Percentiles rank a stretch among this genome's conserved stretches.
Conservation (phyloP, 1,140 invertebrate species). For the Archivesica marissinica region DNA sequence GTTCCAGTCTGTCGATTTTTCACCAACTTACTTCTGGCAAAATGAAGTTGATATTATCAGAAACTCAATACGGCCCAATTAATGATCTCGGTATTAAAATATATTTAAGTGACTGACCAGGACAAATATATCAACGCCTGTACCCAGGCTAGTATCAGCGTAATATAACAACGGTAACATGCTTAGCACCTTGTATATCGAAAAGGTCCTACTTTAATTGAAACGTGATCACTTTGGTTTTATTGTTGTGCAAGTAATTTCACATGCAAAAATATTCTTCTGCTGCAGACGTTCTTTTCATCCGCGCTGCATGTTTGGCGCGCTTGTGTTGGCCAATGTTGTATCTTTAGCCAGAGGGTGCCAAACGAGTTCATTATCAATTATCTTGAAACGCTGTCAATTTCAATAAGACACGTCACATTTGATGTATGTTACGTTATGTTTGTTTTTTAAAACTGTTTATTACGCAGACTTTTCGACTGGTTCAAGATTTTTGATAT, state of each 20-base stretch:
- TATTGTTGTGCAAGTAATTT: conserved; percentile 41
- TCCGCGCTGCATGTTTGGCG: conserved; percentile 39
- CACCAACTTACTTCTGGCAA: no score
- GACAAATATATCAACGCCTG: no score
- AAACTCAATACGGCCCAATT: no score
- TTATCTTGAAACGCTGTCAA: conserved; percentile 43
- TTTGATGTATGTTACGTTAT: conserved; percentile 55
- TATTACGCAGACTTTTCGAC: conserved; percentile 23
- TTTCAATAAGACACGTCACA: conserved; percentile 44
- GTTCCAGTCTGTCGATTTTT: no score
- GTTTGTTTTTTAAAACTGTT: conserved; percentile 54
- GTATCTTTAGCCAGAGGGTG: conserved; percentile 20
- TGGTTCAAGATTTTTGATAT: conserved; percentile 34
- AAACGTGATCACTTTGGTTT: conserved; percentile 2
- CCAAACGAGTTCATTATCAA: conserved; percentile 40
- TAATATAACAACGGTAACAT: conserved; percentile 9
- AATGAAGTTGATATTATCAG: no score
- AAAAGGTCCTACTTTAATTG: conserved; percentile 18
- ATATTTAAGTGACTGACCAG: no score
- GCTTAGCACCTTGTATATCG: not conserved
- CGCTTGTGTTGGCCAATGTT: conserved; percentile 16
- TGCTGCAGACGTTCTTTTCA: conserved; percentile 43
- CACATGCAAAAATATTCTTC: conserved; percentile 37
- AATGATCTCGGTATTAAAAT: no score
- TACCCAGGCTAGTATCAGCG: no score